Evolutionary conservation across 2,888 invertebrate genomes (phyloP).

Genomic region (Tenthredo scrophulariae): DNA sequence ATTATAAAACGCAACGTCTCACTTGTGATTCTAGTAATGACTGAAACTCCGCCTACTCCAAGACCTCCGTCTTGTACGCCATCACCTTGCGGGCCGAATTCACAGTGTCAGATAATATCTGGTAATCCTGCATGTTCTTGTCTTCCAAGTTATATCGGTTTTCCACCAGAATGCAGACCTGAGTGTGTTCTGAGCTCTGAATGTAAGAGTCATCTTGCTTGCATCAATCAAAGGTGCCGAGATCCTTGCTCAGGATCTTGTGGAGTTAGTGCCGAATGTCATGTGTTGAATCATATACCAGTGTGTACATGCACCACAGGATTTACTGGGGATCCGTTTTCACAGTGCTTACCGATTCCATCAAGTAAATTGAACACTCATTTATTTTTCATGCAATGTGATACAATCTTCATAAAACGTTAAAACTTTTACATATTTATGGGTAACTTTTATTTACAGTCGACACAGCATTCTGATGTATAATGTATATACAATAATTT

Average conservation of each 20-base stretch:
- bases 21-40: conserved; percentile 66
- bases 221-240: conserved; percentile 88
- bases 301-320: conserved; percentile 88
- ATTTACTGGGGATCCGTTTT: conserved; percentile 90
- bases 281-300: conserved; percentile 90
- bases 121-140: conserved; percentile 90
- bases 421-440: neutral
- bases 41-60: conserved; percentile 79
- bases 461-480: neutral
- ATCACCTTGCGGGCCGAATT: conserved; percentile 92
- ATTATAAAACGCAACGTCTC: neutral
- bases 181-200: conserved; percentile 90
- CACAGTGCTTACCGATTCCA: conserved; percentile 84
- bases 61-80: conserved; percentile 88
- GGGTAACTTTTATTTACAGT: neutral
- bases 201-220: conserved; percentile 88
- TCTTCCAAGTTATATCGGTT: conserved; percentile 87
- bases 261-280: conserved; percentile 89
- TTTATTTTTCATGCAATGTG: neutral
- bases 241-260: conserved; percentile 93
- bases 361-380: conserved; percentile 66
- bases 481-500: neutral
- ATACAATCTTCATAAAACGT: neutral
- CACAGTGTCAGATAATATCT: conserved; percentile 87
- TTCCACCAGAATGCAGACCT: conserved; percentile 89